Conservation (phyloP, 2,797 vertebrate genomes). For the Cygnus olor region DNA sequence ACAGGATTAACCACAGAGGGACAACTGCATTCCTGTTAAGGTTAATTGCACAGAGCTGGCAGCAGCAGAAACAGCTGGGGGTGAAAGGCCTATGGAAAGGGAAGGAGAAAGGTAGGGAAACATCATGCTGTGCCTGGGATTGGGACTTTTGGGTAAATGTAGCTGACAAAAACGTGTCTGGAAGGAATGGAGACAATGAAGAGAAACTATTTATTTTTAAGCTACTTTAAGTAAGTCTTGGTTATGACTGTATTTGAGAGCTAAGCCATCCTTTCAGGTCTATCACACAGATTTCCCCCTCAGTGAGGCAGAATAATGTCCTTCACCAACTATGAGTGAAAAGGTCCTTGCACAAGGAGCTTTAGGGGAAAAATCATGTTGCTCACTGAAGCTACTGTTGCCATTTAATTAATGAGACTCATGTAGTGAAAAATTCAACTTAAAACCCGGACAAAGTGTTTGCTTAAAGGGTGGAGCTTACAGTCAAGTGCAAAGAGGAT, state of each 20-base stretch:
- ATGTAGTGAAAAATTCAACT: not conserved
- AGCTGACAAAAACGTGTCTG: not conserved
- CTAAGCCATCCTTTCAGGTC: conserved; percentile 5
- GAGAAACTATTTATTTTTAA: conserved; percentile 18
- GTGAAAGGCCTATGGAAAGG: not conserved
- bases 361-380: not conserved
- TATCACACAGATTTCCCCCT: not conserved
- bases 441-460: conserved; percentile 19
- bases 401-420: conserved; percentile 20
- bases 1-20: conserved; percentile 38
- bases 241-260: not conserved
- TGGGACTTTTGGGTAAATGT: conserved; percentile 23
- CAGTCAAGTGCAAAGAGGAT: not conserved
- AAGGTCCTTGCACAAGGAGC: not conserved
- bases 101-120: not conserved
- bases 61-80: not conserved
- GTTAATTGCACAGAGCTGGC: conserved; percentile 41
- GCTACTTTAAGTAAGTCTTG: conserved; percentile 24
- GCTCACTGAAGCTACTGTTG: not conserved
- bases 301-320: not conserved
- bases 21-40: not conserved
- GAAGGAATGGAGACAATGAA: not conserved
- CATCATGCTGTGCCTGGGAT: not conserved
- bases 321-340: conserved; percentile 14
- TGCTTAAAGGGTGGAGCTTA: conserved; percentile 3